These are phyloP conservation scores for Ondatra zibethicus DNA, from an alignment of 2,113 vertebrate genomes.

Conservation along the genomic window DNA sequence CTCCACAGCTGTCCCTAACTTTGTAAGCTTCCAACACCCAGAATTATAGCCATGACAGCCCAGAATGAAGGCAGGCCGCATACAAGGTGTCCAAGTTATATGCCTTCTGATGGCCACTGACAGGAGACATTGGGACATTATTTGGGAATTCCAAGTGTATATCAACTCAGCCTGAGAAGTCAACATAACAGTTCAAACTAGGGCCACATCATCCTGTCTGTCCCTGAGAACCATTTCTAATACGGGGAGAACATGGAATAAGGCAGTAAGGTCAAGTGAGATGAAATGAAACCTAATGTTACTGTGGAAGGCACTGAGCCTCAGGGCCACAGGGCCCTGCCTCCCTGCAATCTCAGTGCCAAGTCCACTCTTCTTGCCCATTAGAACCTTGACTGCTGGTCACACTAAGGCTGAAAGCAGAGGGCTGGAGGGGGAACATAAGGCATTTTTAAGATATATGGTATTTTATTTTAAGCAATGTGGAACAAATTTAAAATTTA, in stretches of 20 bases:
- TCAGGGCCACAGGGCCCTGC: neutral
- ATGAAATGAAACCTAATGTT: neutral
- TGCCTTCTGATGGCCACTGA: neutral
- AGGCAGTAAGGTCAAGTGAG: neutral
- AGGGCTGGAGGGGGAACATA: neutral
- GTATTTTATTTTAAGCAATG: neutral
- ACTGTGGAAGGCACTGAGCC: neutral
- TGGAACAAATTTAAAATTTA: slow-evolving; percentile 23
- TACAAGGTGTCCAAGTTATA: neutral
- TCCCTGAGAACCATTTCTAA: neutral
- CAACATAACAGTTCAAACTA: neutral
- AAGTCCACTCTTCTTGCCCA: neutral
- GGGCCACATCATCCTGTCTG: neutral
- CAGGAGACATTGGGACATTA: neutral
- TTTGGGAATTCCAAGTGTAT: neutral
- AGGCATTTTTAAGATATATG: slow-evolving; percentile 2
- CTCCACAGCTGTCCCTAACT: neutral
- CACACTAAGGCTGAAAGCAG: neutral
- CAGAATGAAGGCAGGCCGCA: neutral
- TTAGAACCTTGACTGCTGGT: neutral
- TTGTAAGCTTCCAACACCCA: neutral
- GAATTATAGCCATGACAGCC: neutral
- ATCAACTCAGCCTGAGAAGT: neutral
- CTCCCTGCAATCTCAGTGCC: neutral
- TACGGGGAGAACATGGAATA: neutral